Evolutionary conservation across 2,888 invertebrate genomes (phyloP).

Genomic region (Amphipoea oculea): DNA sequence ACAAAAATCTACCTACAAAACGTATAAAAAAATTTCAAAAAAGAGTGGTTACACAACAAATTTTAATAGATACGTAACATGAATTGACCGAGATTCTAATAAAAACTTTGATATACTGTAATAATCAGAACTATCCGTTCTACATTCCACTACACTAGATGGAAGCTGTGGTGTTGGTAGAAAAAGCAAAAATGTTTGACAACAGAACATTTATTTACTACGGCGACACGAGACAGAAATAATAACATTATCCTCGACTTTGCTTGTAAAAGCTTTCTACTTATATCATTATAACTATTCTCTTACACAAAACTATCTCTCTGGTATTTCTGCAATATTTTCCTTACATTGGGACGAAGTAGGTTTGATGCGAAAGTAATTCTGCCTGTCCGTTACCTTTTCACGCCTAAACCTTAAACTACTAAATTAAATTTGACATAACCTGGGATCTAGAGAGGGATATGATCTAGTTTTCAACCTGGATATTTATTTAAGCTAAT

Average conservation of each 20-base stretch:
- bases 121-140: background rate
- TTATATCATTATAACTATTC: slow-evolving; percentile 22
- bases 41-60: too few species aligned
- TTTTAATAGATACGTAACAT: too few species aligned
- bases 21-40: too few species aligned
- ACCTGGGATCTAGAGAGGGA: background rate
- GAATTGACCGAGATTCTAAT: background rate
- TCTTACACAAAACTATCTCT: slow-evolving; percentile 32
- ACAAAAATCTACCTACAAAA: too few species aligned
- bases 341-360: background rate
- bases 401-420: background rate
- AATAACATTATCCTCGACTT: slow-evolving; percentile 27
- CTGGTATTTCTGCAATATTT: background rate
- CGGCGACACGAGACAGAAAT: slow-evolving; percentile 13
- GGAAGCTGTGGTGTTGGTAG: background rate
- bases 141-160: background rate
- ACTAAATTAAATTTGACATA: too few species aligned
- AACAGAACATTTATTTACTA: slow-evolving; percentile 6
- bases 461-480: background rate
- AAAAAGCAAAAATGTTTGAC: slow-evolving; percentile 9
- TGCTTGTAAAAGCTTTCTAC: slow-evolving; percentile 38
- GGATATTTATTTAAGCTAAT: background rate
- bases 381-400: background rate
- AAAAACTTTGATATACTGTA: too few species aligned
- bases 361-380: background rate